Conservation (phyloP, 2,888 invertebrate species). For the Antheraea yamamai region DNA sequence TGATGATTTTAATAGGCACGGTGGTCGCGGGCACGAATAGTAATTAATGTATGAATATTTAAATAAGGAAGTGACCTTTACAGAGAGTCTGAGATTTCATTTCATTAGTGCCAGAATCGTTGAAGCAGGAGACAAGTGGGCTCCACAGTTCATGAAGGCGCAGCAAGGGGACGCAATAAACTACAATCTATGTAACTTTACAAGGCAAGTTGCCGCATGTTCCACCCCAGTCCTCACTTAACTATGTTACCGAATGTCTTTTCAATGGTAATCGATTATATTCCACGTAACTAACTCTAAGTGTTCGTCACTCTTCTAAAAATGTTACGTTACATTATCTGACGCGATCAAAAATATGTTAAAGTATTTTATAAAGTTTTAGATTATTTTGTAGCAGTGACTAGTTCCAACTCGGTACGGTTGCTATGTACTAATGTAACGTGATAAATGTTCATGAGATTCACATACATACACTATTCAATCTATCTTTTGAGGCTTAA, state of each 20-base stretch:
- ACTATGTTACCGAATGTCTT: background rate
- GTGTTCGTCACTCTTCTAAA: background rate
- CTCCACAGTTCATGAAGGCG: background rate
- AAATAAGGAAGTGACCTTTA: background rate
- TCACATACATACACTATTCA: too few species aligned
- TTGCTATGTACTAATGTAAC: too few species aligned
- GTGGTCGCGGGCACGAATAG: too few species aligned
- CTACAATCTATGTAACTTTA: background rate
- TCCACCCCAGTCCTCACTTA: background rate
- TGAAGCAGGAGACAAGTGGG: background rate
- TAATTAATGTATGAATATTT: background rate
- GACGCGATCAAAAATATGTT: background rate
- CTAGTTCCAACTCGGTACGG: background rate
- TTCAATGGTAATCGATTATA: too few species aligned
- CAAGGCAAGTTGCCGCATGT: background rate
- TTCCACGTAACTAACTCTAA: too few species aligned
- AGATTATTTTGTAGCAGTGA: background rate
- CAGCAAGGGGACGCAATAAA: background rate
- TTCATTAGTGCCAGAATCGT: slow-evolving; percentile 2
- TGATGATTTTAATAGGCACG: too few species aligned
- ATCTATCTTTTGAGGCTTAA: too few species aligned
- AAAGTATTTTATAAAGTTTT: background rate
- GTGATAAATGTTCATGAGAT: too few species aligned
- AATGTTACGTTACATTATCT: background rate
- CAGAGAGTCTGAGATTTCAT: background rate